A percentile compares a stretch with the other conserved stretches of the same genome.
Conservation (phyloP, 2,888 invertebrate genomes). For the Pheosia tremula region DNA sequence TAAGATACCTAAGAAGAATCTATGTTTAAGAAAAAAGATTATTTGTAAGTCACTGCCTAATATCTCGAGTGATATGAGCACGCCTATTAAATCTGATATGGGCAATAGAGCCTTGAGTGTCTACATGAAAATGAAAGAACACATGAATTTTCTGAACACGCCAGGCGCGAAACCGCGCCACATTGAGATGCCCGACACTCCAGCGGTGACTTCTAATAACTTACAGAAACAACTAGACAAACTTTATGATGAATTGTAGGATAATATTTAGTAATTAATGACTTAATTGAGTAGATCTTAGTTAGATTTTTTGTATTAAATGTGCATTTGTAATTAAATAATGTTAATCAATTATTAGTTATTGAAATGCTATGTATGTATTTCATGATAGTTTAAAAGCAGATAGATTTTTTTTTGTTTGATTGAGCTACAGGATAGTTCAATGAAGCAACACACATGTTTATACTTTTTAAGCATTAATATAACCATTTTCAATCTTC, state of each 20-base stretch:
- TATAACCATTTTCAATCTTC: background rate
- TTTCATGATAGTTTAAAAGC: too few relatives aligned
- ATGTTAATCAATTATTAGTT: too few relatives aligned
- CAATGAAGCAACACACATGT: background rate
- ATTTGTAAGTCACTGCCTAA: constrained; percentile 68
- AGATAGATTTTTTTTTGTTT: too few relatives aligned
- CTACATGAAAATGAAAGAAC: constrained; percentile 73
- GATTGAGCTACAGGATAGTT: too few relatives aligned
- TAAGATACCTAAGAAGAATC: constrained; percentile 69
- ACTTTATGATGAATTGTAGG: constrained; percentile 60
- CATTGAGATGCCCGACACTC: constrained; percentile 54
- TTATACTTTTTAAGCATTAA: background rate
- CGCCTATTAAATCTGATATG: constrained; percentile 52
- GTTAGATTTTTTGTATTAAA: too few relatives aligned
- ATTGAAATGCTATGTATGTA: too few relatives aligned
- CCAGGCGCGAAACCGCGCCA: constrained; percentile 53
- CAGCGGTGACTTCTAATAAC: constrained; percentile 67
- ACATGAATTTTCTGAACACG: constrained; percentile 70
- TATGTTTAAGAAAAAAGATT: constrained; percentile 62
- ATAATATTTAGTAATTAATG: constrained; percentile 1
- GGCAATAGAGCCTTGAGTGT: constrained; percentile 59
- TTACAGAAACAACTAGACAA: constrained; percentile 71
- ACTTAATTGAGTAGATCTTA: too few relatives aligned
- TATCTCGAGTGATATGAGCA: constrained; percentile 43
- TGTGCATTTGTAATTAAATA: too few relatives aligned